These are phyloP conservation scores for Atta texana DNA, from an alignment of 1,140 invertebrate genomes.

Conservation along the genomic window DNA sequence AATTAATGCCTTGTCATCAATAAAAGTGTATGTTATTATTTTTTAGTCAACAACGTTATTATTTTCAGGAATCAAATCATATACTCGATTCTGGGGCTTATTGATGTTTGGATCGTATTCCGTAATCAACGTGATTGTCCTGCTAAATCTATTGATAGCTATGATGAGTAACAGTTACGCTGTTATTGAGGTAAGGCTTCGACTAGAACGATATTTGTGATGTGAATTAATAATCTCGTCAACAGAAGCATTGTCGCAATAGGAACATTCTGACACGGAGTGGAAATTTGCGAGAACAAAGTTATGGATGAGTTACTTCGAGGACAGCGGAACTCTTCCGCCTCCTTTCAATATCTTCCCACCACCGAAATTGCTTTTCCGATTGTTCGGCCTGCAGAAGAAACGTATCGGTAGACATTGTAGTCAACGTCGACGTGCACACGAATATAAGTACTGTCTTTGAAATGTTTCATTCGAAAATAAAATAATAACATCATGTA, in stretches of 20 bases:
- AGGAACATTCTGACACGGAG: conserved; percentile 94
- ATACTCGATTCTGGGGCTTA: conserved; percentile 93
- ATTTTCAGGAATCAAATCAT: conserved; percentile 90
- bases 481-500: background rate
- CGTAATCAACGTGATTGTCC: conserved; percentile 94
- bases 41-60: background rate
- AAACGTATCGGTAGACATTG: conserved; percentile 88
- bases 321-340: conserved; percentile 93
- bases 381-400: conserved; percentile 89
- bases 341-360: conserved; percentile 95
- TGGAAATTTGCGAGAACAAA: conserved; percentile 97
- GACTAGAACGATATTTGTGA: background rate
- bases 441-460: conserved; percentile 79
- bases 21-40: background rate
- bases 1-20: background rate
- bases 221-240: background rate
- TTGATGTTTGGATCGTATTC: conserved; percentile 94
- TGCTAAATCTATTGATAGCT: conserved; percentile 94
- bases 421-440: conserved; percentile 86
- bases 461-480: background rate
- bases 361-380: conserved; percentile 89
- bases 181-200: conserved; percentile 89
- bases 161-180: conserved; percentile 97
- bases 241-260: background rate
- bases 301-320: conserved; percentile 96